These are phyloP conservation scores for Chaetodon trifascialis DNA, from an alignment of 2,113 vertebrate genomes.

Conservation along the genomic window DNA sequence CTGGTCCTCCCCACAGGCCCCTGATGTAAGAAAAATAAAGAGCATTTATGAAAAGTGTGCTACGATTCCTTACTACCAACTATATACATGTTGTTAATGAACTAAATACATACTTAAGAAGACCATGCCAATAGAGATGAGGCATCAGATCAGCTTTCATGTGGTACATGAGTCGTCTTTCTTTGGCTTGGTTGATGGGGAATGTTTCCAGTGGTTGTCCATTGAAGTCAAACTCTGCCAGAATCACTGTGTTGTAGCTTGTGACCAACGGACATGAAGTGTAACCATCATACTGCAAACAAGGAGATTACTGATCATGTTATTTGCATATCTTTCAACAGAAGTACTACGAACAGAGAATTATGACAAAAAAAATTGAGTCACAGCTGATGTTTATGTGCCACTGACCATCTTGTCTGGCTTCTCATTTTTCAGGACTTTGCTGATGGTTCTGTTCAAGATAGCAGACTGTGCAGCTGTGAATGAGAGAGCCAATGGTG, in stretches of 20 bases:
- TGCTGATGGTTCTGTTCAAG: slow-evolving; percentile 90
- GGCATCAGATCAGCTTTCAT: slow-evolving; percentile 98
- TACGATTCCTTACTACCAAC: not conserved
- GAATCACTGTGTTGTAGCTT: slow-evolving; percentile 91
- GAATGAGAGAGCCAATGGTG: slow-evolving; percentile 6
- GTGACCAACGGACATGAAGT: slow-evolving; percentile 97
- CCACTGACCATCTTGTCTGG: slow-evolving; percentile 87
- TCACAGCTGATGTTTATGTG: not conserved
- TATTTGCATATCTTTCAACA: not conserved
- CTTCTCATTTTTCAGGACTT: slow-evolving; percentile 89
- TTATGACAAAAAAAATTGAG: not conserved
- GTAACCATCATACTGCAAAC: slow-evolving; percentile 94
- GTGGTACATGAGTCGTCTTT: slow-evolving; percentile 91
- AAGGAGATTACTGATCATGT: not conserved
- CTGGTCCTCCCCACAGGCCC: slow-evolving; percentile 96
- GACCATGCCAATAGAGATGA: slow-evolving; percentile 92
- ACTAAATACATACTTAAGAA: slow-evolving; percentile 88
- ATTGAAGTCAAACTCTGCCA: slow-evolving; percentile 95
- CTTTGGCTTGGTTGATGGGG: slow-evolving; percentile 96
- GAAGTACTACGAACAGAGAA: not conserved
- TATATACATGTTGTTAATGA: not conserved
- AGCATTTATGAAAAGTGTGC: not conserved
- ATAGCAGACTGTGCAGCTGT: slow-evolving; percentile 93
- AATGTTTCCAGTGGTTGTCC: slow-evolving; percentile 94
- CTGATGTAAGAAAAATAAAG: slow-evolving; percentile 76